Percentiles rank a stretch among this genome's conserved stretches.
Evolutionary conservation across 2,888 invertebrate species (phyloP).

Genomic region (Keiferia lycopersicella): DNA sequence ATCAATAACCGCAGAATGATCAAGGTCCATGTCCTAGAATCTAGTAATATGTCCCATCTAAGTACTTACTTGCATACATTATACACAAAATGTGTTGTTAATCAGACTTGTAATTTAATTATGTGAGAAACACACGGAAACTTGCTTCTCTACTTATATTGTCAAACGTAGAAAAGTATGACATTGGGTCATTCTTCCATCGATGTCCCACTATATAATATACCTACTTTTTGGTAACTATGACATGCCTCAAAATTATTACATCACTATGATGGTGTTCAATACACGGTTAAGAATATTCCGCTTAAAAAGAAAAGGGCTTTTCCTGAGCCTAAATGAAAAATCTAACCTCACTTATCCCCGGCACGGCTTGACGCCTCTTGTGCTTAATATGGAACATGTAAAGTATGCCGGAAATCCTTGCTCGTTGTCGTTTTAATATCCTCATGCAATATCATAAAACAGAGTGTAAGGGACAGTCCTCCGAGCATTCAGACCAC

Average conservation of each 20-base stretch:
- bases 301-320: not conserved
- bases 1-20: conserved; percentile 10
- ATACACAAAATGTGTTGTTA: no score
- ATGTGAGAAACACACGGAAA: no score
- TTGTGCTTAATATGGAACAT: conserved; percentile 1
- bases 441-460: not conserved
- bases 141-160: no score
- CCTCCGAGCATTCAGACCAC: no score
- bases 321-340: not conserved
- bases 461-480: no score
- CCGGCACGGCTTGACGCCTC: conserved; percentile 5
- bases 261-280: no score
- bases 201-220: no score
- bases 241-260: no score
- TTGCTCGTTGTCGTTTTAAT: not conserved
- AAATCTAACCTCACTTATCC: not conserved
- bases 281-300: not conserved
- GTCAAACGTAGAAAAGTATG: no score
- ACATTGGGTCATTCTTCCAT: no score
- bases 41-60: not conserved
- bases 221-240: no score
- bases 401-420: not conserved
- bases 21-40: not conserved
- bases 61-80: not conserved
- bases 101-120: no score